phyloP scores from a whole-genome alignment of 2,797 vertebrate species.

The Neomorphus geoffroyi region DNA sequence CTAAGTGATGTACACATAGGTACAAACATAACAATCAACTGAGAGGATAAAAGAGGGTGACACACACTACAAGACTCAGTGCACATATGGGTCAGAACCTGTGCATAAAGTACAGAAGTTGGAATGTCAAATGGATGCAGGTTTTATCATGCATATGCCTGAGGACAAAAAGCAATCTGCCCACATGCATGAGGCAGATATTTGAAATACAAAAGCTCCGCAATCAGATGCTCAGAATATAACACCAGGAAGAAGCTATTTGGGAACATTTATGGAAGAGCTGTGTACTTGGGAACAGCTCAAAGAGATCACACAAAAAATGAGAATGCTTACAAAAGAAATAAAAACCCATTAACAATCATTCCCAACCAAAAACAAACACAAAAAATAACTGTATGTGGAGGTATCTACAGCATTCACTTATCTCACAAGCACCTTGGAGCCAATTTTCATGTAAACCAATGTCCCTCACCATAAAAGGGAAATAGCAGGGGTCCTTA shows the following conservation, averaged over 20 bases:
- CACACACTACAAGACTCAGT: not conserved
- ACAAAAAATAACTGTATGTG: not conserved
- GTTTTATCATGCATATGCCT: not conserved
- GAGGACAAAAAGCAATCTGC: not conserved
- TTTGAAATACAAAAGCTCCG: not conserved
- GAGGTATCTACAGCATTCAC: not conserved
- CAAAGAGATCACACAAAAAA: not conserved
- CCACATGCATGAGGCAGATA: not conserved
- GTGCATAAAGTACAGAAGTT: not conserved
- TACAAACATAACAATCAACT: not conserved
- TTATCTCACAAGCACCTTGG: not conserved
- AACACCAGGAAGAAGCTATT: not conserved
- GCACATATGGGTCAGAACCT: not conserved
- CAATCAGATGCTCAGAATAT: not conserved
- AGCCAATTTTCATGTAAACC: not conserved
- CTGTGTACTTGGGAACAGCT: not conserved
- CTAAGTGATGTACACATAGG: not conserved
- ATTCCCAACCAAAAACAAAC: not conserved
- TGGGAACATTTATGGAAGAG: not conserved
- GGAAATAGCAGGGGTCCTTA: not conserved
- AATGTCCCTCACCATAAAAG: not conserved
- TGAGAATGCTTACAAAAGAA: not conserved
- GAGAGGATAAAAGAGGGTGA: not conserved
- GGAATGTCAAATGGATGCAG: not conserved
- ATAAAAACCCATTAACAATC: not conserved